Conservation (phyloP, 1,140 invertebrate genomes). For the Sycobia sp. region DNA sequence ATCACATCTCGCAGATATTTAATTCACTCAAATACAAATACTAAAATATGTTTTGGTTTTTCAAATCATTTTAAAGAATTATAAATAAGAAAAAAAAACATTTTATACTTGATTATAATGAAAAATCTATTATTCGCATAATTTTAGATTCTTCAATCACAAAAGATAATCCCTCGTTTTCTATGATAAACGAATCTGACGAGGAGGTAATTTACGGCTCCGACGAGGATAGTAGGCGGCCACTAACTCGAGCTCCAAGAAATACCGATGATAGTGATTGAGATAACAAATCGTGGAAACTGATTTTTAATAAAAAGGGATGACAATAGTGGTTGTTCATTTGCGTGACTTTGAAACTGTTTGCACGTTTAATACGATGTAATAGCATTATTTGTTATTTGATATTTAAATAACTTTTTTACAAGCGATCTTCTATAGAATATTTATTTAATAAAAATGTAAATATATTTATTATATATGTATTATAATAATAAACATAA, state of each 20-base stretch:
- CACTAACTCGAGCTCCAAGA: slow-evolving; percentile 67
- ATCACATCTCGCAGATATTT: too few relatives aligned
- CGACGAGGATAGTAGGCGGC: slow-evolving; percentile 82
- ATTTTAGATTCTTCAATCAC: slow-evolving; percentile 83
- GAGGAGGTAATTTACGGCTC: slow-evolving; percentile 96
- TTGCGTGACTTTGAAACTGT: neutral
- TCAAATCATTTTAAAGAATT: too few relatives aligned
- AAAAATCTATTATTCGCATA: too few relatives aligned
- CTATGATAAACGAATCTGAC: slow-evolving; percentile 98
- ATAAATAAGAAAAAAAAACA: too few relatives aligned
- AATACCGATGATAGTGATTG: slow-evolving; percentile 74
- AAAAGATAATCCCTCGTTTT: slow-evolving; percentile 96
- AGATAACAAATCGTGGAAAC: slow-evolving; percentile 32
- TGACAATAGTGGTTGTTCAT: neutral
- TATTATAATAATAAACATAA: slow-evolving; percentile 1
- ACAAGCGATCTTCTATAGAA: slow-evolving; percentile 10
- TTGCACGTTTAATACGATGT: too few relatives aligned
- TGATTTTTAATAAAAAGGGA: neutral
- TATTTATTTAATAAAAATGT: slow-evolving; percentile 2
- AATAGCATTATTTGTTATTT: slow-evolving; percentile 28
- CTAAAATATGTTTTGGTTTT: too few relatives aligned
- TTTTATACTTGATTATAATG: too few relatives aligned
- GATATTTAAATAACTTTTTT: slow-evolving; percentile 31
- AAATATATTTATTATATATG: slow-evolving; percentile 27
- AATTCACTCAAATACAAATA: too few relatives aligned